These are phyloP conservation scores for Odontophorus gujanensis DNA, from an alignment of 2,113 vertebrate genomes.

Conservation along the genomic window DNA sequence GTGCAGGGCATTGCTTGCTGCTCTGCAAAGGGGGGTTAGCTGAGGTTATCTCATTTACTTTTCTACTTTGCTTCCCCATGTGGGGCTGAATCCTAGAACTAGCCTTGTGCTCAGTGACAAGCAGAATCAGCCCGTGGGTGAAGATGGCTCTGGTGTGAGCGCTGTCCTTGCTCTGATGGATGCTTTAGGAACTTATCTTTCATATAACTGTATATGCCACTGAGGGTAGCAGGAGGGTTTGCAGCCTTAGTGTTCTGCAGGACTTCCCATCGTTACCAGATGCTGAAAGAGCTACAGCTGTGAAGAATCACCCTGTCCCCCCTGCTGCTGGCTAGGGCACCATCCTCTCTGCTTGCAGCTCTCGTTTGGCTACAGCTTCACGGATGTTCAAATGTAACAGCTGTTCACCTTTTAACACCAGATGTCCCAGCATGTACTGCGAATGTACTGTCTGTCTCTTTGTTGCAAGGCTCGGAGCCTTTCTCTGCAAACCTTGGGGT, in stretches of 20 bases:
- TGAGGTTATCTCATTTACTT: neutral
- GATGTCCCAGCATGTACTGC: neutral
- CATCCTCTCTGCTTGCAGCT: slow-evolving; percentile 12
- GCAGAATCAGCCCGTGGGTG: neutral
- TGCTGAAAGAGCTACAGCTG: slow-evolving; percentile 42
- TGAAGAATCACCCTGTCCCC: slow-evolving; percentile 27
- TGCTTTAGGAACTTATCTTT: neutral
- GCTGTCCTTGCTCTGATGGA: neutral
- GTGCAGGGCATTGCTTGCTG: neutral
- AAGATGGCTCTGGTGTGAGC: neutral
- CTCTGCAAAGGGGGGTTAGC: neutral
- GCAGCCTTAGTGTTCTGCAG: slow-evolving; percentile 8
- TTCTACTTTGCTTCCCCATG: neutral
- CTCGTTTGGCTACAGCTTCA: neutral
- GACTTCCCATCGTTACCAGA: neutral
- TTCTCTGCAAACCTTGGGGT: neutral
- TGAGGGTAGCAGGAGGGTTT: neutral
- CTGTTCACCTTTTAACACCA: slow-evolving; percentile 30
- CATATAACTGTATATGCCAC: neutral
- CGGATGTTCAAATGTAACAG: neutral
- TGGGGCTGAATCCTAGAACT: neutral
- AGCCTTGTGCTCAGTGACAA: neutral
- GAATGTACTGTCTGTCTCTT: neutral
- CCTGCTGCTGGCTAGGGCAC: neutral
- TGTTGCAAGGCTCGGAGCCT: no score